A percentile compares a stretch with the other conserved stretches of the same genome.
Evolutionary conservation across 2,113 vertebrate genomes (phyloP).

Genomic region (Poecilia latipinna): DNA sequence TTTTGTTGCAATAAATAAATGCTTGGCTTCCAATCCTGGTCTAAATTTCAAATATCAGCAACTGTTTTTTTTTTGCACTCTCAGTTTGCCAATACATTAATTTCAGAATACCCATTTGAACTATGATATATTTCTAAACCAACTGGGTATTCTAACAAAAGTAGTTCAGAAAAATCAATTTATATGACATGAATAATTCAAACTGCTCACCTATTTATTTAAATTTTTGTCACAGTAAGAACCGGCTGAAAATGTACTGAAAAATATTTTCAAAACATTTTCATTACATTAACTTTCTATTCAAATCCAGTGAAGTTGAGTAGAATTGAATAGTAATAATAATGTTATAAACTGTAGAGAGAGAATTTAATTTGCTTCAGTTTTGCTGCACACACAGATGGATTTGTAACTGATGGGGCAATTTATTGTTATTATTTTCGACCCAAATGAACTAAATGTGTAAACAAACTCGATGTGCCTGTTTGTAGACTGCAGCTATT

Average conservation of each 20-base stretch:
- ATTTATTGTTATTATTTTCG: not conserved
- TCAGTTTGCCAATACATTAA: not conserved
- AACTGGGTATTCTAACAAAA: too few relatives aligned
- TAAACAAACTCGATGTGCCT: conserved; percentile 2
- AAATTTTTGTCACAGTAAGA: too few relatives aligned
- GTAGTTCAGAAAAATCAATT: too few relatives aligned
- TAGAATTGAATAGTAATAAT: not conserved
- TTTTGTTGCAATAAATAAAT: too few relatives aligned
- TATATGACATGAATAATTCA: too few relatives aligned
- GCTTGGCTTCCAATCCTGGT: not conserved
- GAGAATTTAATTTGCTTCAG: too few relatives aligned
- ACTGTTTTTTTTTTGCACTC: not conserved
- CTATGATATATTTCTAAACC: not conserved
- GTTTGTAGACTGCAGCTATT: not conserved
- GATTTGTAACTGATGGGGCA: not conserved
- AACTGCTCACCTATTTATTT: too few relatives aligned
- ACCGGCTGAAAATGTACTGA: too few relatives aligned
- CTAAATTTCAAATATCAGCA: not conserved
- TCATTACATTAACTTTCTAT: too few relatives aligned
- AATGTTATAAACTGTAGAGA: not conserved
- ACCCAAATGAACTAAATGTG: conserved; percentile 25
- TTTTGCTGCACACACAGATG: not conserved
- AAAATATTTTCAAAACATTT: too few relatives aligned
- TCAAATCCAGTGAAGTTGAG: too few relatives aligned
- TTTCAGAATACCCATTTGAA: not conserved